Conservation (phyloP, 2,797 vertebrate genomes). For the Anabacerthia variegaticeps region DNA sequence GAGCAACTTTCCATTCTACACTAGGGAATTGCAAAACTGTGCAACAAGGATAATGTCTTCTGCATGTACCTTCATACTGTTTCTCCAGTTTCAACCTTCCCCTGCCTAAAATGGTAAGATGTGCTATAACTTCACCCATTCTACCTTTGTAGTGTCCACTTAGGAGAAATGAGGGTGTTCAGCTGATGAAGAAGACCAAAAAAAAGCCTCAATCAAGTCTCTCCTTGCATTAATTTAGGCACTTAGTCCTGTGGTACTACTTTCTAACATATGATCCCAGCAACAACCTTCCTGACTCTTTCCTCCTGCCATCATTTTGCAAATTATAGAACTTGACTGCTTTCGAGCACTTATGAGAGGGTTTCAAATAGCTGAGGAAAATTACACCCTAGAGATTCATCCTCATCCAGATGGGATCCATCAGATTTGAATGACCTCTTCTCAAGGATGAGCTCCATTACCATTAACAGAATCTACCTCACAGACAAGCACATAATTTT, state of each 20-base stretch:
- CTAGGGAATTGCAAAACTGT: not conserved
- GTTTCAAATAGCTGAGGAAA: conserved; percentile 53
- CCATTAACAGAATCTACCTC: not conserved
- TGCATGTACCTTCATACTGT: not conserved
- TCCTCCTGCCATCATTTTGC: not conserved
- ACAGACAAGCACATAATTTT: not conserved
- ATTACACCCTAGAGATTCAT: conserved; percentile 34
- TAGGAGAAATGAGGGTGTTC: not conserved
- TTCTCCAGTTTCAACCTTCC: not conserved
- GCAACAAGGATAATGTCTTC: not conserved
- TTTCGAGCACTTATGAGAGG: not conserved
- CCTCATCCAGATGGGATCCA: conserved; percentile 46
- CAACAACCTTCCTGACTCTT: not conserved
- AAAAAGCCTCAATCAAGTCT: not conserved
- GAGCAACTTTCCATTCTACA: not conserved
- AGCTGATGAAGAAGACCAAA: not conserved
- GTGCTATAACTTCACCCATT: not conserved
- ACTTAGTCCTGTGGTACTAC: not conserved
- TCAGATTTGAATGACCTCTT: conserved; percentile 30
- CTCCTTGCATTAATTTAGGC: not conserved
- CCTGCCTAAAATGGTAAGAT: not conserved
- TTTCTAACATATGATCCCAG: not conserved
- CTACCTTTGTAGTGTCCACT: not conserved
- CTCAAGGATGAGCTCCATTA: not conserved
- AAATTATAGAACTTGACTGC: conserved; percentile 38